Base-by-base conservation (phyloP, 2,888 invertebrate genomes). In the Deilephila elpenor region DNA sequence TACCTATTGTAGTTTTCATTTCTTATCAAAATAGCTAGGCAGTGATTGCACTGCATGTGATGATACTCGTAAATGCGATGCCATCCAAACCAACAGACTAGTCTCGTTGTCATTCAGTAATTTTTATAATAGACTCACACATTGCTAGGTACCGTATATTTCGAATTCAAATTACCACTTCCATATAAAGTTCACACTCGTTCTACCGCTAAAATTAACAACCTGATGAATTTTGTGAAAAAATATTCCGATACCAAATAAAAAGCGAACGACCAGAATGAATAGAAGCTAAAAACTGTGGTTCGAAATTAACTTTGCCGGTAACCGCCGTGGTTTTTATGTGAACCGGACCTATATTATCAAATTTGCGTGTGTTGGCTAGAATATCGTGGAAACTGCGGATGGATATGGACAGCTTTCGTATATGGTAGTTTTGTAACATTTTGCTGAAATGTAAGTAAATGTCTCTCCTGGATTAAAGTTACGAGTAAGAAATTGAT, bases 171-270 rank as follows among this genome's bases (percentile, higher is more conserved):
- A 56, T 56, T 6, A 17, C 8, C 14, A 60, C 5, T 60, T 11
- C 25, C 5, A 29, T 14, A 60, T 17, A 60, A 60, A 29, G 0
- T 60, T 29, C 14, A 60, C 20, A 14, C 14, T 20, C 11, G 59
- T 14, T 5, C 29, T 8, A 60, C 60, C 2, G 29, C 25, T 29
- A 25, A 25, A 25, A 60, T 53, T 60, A 60, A 25, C 11, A 60
- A 25, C 29, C 60, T 60, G 11, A 60, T 32, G 19, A 19, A 19
- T 62, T 62, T 34, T 32, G 14, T 34, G 32, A 32, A 62, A 25
- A 62, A 62, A 75, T 72, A 53, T 76, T 78, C 73, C 64, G 71
- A 44, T 17, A 53, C 29, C 70, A 25, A 53, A 25, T 37, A 51
- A 70, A 70, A 51, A 25, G 1, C 17, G 53, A 53, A 51, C 44